Conservation (phyloP, 2,888 invertebrate species). For the Chymomyza fuscimana region DNA sequence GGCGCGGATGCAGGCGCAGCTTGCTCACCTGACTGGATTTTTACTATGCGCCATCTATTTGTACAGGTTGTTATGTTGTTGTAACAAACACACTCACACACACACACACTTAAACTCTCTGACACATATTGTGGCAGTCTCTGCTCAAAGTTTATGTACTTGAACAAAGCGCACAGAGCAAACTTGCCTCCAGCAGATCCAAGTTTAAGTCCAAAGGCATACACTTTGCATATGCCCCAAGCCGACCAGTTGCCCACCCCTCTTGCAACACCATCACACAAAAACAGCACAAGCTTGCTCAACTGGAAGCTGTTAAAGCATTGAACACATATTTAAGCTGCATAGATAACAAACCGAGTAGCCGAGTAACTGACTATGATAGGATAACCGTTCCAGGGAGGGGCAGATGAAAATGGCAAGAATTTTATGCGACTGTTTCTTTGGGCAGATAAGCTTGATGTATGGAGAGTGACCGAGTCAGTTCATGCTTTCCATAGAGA, state of each 20-base stretch:
- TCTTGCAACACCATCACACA: slow-evolving; percentile 41
- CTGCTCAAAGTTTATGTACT: slow-evolving; percentile 39
- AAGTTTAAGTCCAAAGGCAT: slow-evolving; percentile 57
- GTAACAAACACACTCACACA: slow-evolving; percentile 27
- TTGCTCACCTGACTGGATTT: slow-evolving; percentile 64
- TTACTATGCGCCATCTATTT: slow-evolving; percentile 60
- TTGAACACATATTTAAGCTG: slow-evolving; percentile 42
- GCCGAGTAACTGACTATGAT: neutral
- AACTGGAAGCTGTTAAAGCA: slow-evolving; percentile 66
- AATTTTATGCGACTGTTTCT: slow-evolving; percentile 63
- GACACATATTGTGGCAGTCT: slow-evolving; percentile 12
- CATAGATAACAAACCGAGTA: neutral
- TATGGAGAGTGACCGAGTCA: slow-evolving; percentile 36
- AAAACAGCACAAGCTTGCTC: slow-evolving; percentile 18
- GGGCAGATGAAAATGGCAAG: slow-evolving; percentile 57
- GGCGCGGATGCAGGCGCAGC: slow-evolving; percentile 18
- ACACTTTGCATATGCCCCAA: slow-evolving; percentile 50
- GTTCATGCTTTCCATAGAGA: slow-evolving; percentile 7
- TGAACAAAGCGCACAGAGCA: slow-evolving; percentile 48
- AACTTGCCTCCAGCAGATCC: slow-evolving; percentile 57
- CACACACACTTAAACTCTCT: slow-evolving; percentile 12
- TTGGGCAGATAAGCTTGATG: slow-evolving; percentile 63
- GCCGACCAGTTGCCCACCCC: slow-evolving; percentile 5
- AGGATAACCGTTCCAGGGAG: slow-evolving; percentile 13
- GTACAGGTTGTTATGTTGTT: slow-evolving; percentile 39